A percentile compares a stretch with the other conserved stretches of the same genome.
Evolutionary conservation across 2,888 invertebrate species (phyloP).

Genomic region (Crossocerus cetratus): DNA sequence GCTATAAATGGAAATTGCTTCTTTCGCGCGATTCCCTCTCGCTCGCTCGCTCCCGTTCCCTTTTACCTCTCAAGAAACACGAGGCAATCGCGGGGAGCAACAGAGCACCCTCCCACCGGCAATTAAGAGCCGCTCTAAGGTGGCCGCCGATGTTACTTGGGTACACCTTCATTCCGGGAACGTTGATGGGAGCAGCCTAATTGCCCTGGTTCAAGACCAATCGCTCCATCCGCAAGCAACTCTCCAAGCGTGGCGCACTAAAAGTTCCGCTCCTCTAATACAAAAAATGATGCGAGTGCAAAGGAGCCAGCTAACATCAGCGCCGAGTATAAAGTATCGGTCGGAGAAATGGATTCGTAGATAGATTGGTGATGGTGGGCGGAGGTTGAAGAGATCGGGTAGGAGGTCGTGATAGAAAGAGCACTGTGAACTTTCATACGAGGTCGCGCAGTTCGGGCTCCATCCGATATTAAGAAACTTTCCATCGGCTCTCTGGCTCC

Average conservation of each 20-base stretch:
- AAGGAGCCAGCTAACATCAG: slow-evolving; percentile 9
- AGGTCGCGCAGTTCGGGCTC: slow-evolving; percentile 41
- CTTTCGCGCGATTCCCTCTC: background rate
- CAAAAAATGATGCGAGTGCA: slow-evolving; percentile 27
- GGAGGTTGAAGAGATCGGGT: background rate
- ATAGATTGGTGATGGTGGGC: slow-evolving; percentile 3
- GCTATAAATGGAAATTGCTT: slow-evolving; percentile 11
- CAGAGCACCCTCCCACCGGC: background rate
- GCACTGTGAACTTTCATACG: slow-evolving; percentile 50
- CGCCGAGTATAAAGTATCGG: slow-evolving; percentile 5
- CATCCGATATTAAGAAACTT: slow-evolving; percentile 74
- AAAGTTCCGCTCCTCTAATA: slow-evolving; percentile 20
- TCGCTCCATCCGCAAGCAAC: too few species aligned
- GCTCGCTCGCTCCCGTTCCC: too few species aligned
- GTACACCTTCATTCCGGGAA: too few species aligned
- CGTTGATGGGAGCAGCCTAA: too few species aligned
- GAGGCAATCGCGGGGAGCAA: slow-evolving; percentile 5
- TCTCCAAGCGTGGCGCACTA: too few species aligned
- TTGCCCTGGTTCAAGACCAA: too few species aligned
- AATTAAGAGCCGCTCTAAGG: background rate
- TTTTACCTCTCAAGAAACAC: background rate
- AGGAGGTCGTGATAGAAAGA: slow-evolving; percentile 8
- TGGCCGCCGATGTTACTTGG: too few species aligned
- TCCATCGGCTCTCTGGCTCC: slow-evolving; percentile 59
- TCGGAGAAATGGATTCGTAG: slow-evolving; percentile 11